Conservation (phyloP, 2,797 vertebrate genomes). For the Parotocinclus haroldoi region DNA sequence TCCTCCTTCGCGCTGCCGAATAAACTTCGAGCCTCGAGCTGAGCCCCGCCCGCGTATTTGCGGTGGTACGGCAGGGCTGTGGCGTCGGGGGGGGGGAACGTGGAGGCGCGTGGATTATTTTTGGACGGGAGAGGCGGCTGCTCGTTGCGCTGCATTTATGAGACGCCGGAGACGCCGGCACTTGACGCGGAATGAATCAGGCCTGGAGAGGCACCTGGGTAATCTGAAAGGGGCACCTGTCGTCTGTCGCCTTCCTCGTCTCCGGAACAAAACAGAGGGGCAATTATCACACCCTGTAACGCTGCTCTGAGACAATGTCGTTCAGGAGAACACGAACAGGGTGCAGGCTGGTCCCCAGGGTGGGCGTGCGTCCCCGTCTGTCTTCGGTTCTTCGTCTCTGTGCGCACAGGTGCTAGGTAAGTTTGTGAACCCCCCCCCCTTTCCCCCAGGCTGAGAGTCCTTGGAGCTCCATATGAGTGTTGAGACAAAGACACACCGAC, state of each 20-base stretch:
- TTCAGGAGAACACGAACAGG: neutral
- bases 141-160: slow-evolving; percentile 58
- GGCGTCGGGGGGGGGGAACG: neutral
- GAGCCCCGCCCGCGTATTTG: slow-evolving; percentile 1
- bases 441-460: no score
- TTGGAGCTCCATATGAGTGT: no score
- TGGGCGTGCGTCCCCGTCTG: no score
- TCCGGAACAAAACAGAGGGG: slow-evolving; percentile 12
- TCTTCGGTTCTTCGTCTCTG: neutral
- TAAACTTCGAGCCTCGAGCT: neutral
- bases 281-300: slow-evolving; percentile 14
- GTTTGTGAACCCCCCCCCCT: neutral
- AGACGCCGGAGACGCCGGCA: slow-evolving; percentile 27
- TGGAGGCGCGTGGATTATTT: slow-evolving; percentile 32
- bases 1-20: neutral
- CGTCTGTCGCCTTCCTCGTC: slow-evolving; percentile 8
- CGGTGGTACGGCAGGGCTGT: neutral
- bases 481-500: no score
- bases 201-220: slow-evolving; percentile 39
- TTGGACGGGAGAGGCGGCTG: slow-evolving; percentile 60
- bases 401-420: neutral
- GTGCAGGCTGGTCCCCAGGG: no score
- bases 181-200: slow-evolving; percentile 37
- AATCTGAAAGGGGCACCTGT: slow-evolving; percentile 40
- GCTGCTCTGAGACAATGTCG: neutral